Base-by-base conservation (phyloP, 2,888 invertebrate species). In the Junonia oenone region DNA sequence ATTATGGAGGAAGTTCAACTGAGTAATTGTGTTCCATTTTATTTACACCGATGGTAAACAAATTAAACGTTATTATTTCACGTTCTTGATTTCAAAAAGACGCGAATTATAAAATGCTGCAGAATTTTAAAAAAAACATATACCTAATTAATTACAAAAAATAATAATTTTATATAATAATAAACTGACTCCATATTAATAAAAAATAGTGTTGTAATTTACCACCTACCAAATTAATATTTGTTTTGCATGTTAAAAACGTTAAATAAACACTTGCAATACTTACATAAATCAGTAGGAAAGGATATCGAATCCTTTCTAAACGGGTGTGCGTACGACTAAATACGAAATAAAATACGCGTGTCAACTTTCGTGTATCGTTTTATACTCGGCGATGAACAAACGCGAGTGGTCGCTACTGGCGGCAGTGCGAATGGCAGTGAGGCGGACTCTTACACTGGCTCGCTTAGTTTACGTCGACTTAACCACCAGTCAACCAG, bases 341-440 rank as follows among this genome's bases (percentile, higher is more conserved):
- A 84, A 87, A 85, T 85, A 83, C 78, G 77, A 63, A 83, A 81
- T 78, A 80, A 75, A 64, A 60, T 75, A 68, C 69, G 63, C 62
- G 61, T 76, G 71, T 75, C 72, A 75, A 83, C 78, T 83, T 83
- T 83, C 83, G 83, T 81, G 83, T 69, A 68, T 70, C 56, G 59
- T 61, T 63, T 67, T 70, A 63, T 64, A 63, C 52, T 52, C 64
- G 68, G 67, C 73, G 75, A 71, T 69, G 74, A 78, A 73, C 76
- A 72, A 70, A 73, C 75, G 75, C 71, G 71, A 75, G 74, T 75
- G 75, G 43, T 43, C 2, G 45, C 45, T 51, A 71, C 72, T 74
- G 71, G 68, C 72, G 69, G 70, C 73, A 66, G 73, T 76, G 73
- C 72, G 75, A 70, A 75, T 68, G 71, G 69, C 71, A 72, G 69